Percentiles rank a stretch among this genome's conserved stretches.
Evolutionary conservation across 2,113 vertebrate genomes (phyloP).

Genomic region (Amblyopsis rosae): DNA sequence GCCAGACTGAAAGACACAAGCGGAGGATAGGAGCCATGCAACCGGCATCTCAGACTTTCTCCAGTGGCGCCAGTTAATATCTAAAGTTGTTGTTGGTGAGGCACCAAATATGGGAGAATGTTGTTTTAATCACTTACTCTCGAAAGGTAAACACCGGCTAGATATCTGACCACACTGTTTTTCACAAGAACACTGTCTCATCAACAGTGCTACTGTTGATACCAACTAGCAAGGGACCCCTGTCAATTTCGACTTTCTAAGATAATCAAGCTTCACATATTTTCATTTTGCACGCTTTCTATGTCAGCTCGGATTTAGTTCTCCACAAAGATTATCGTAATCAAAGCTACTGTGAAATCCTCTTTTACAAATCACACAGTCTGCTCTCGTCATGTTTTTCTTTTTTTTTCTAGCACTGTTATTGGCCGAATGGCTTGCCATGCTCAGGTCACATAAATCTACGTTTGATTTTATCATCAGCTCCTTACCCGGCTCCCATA

Average conservation of each 20-base stretch:
- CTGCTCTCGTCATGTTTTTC: constrained; percentile 52
- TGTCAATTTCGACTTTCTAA: constrained; percentile 23
- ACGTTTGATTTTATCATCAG: not conserved
- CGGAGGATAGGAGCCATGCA: constrained; percentile 36
- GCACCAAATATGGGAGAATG: constrained; percentile 10
- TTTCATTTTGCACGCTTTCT: constrained; percentile 51
- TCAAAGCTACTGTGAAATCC: constrained; percentile 65
- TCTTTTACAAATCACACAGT: constrained; percentile 51
- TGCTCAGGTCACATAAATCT: constrained; percentile 8
- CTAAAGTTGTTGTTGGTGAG: constrained; percentile 9
- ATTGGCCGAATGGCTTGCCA: constrained; percentile 16
- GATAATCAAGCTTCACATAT: constrained; percentile 55
- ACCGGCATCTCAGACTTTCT: constrained; percentile 35
- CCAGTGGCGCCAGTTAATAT: constrained; percentile 18
- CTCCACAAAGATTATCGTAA: constrained; percentile 67
- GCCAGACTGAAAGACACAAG: constrained; percentile 38
- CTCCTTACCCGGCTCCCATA: not conserved
- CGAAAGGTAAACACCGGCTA: not conserved
- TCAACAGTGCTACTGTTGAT: constrained; percentile 30
- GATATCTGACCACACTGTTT: not conserved
- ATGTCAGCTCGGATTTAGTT: constrained; percentile 62
- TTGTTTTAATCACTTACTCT: not conserved
- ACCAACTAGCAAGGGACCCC: not conserved
- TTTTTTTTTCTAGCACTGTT: constrained; percentile 23
- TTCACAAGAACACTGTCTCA: not conserved